These are phyloP conservation scores for Protosalanx chinensis DNA, from an alignment of 2,797 vertebrate genomes.

Conservation along the genomic window DNA sequence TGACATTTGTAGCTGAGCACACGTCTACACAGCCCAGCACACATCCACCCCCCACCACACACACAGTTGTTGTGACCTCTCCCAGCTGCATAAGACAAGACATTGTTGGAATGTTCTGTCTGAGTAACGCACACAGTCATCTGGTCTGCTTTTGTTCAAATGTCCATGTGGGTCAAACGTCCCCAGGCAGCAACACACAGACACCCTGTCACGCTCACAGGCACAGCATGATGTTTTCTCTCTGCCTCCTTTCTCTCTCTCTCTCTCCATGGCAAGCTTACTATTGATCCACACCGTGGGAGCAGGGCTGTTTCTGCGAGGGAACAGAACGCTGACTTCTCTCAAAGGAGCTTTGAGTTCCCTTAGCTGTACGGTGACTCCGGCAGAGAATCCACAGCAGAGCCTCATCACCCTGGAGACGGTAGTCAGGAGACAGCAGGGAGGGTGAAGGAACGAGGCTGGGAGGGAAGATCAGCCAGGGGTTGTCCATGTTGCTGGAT, in stretches of 20 bases:
- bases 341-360: background rate
- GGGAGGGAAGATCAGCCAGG: no score
- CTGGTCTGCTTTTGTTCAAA: background rate
- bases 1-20: background rate
- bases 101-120: background rate
- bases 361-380: background rate
- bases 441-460: no score
- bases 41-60: background rate
- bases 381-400: background rate
- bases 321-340: background rate
- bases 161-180: background rate
- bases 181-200: background rate
- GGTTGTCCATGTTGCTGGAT: no score
- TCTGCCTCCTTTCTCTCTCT: background rate
- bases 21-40: background rate
- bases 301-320: background rate
- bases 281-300: background rate
- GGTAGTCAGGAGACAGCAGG: no score
- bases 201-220: background rate
- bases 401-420: no score
- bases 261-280: background rate
- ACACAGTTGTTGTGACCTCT: background rate
- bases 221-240: background rate
- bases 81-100: background rate
- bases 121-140: background rate